Evolutionary conservation across 2,797 vertebrate species (phyloP).

Genomic region (Pseudochaenichthys georgianus): DNA sequence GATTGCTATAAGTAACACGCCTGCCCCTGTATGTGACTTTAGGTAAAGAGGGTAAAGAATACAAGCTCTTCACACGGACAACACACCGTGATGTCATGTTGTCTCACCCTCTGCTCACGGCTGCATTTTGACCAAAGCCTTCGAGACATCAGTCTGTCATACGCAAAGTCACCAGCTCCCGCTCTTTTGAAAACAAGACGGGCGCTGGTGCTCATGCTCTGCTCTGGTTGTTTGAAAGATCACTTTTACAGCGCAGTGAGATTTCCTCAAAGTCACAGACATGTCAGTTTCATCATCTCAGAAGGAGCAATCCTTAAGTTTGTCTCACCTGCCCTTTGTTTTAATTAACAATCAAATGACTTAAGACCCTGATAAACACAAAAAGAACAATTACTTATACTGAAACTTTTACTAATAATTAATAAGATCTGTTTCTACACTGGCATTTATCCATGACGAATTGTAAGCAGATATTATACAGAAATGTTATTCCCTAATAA

Average conservation of each 20-base stretch:
- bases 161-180: conserved; percentile 41
- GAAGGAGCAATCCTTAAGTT: conserved; percentile 36
- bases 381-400: conserved; percentile 59
- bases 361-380: conserved; percentile 70
- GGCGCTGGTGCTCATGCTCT: conserved; percentile 34
- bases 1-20: conserved; percentile 75
- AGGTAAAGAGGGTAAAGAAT: conserved; percentile 69
- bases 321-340: conserved; percentile 47
- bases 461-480: conserved; percentile 58
- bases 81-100: conserved; percentile 15
- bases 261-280: conserved; percentile 31
- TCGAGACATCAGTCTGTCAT: conserved; percentile 34
- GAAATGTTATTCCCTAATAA: conserved; percentile 56
- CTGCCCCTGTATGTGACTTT: conserved; percentile 68
- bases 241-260: conserved; percentile 49
- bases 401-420: conserved; percentile 62
- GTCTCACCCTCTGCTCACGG: conserved; percentile 29
- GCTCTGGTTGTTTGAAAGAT: conserved; percentile 33
- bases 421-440: conserved; percentile 50
- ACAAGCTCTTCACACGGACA: conserved; percentile 39
- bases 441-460: conserved; percentile 55
- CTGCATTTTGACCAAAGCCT: conserved; percentile 37
- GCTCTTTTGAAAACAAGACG: conserved; percentile 46
- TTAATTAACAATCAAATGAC: conserved; percentile 56
- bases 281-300: conserved; percentile 24